Evolutionary conservation across 64 coral and sea anemone genomes (phyloP), one percentile per base, ranked within the genome.

Genomic region (Actinia tenebrosa): DNA sequence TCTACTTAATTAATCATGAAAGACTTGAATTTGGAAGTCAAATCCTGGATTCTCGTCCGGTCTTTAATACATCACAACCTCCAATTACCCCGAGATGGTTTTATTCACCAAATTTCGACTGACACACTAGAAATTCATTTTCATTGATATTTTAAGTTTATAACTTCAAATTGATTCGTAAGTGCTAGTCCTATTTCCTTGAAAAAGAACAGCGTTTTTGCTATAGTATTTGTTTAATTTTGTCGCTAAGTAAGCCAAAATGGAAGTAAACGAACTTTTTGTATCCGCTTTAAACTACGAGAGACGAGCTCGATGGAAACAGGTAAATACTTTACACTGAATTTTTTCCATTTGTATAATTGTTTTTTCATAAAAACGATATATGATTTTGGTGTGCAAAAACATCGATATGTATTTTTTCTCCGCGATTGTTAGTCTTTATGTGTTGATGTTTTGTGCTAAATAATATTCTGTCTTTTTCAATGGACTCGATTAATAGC

Each of bases 1-100:
- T 75, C 69, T 75, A 75, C 69, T 75, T 75, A 75, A 75, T 75
- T 75, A 75, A 75, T 75, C 69, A 75, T 75, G 27, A 75, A 75
- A 37, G 69, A 75, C 69, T 75, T 75, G 26, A 75, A 75, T 75
- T 75, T 75, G 69, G 69, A 75, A 75, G 69, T 75, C 69, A 75
- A 75, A 75, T 75, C 69, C 26, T 75, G 26, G 11, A 42, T 75
- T 10, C 6, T 42, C 42, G 6, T 13, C 69, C 63, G 63, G 47
- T 50, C 22, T 75, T 11, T 30, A 9, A 20, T 66, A 42, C n/a
- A 42, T 13, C 20, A 75, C 30, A 37, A 37, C 30, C 30, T 37
- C 30, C 30, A 37, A 37, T 37, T 37, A 37, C 30, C 30, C 30
- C 30, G 30, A 37, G 30, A 37, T 37, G 30, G 0, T 37, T 37